Base-by-base conservation (phyloP, 2,797 vertebrate genomes). In the Sebastes miniatus region DNA sequence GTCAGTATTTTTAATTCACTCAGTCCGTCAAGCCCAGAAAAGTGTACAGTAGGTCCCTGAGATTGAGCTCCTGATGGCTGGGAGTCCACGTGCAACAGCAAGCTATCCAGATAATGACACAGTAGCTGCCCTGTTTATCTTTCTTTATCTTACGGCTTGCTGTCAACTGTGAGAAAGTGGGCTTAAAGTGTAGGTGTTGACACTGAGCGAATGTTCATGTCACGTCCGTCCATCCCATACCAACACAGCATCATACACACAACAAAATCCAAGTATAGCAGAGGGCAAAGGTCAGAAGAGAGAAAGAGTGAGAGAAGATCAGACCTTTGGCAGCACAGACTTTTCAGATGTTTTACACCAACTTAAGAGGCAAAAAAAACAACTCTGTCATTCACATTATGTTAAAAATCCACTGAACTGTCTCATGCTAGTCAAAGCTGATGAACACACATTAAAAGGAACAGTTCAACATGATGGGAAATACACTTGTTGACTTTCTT, bases 41-140 rank as follows among this genome's bases (percentile, higher is more conserved):
- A 76, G 54, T 50, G 69, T 34, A 47, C 39, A 16, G 14, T 43
- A 65, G 56, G 63, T 88, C 88, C 88, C 86, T 87, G 86, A 89
- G 85, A 82, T 68, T 50, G 61, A 81, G 64, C 80, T 76, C 32
- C 75, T 69, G 63, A 43, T 47, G 25, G 68, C 77, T 36, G 56
- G 18, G 29, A 73, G 69, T 59, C 68, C 31, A 72, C 59, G 56
- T n/a, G 32, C 22, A 73, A 73, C 61, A 50, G 50, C 65, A 57
- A 75, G 24, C 16, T 10, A 72, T 20, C 32, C 20, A 16, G 66
- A 71, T 29, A 6, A 73, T 52, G n/a, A 79, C 36, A 63, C 32
- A 62, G 43, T 73, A 83, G 81, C 86, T 86, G 86, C 85, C 73
- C 69, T 47, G 71, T 58, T 69, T 27, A 52, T 66, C 2, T 1